Evolutionary conservation across 2,888 invertebrate genomes (phyloP).

Genomic region (Morinoia aosen): DNA sequence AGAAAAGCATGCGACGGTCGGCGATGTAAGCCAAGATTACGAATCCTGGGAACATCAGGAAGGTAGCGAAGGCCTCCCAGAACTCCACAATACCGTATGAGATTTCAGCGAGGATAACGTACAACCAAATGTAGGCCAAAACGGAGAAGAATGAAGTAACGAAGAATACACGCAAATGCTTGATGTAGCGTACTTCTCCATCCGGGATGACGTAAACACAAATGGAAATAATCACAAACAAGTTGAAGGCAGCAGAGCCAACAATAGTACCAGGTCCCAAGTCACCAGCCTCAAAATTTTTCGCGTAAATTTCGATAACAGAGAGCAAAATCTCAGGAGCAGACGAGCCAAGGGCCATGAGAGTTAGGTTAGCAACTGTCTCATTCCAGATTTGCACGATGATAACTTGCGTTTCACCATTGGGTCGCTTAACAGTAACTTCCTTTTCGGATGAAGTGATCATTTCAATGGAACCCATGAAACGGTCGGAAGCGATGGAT

Average conservation of each 20-base stretch:
- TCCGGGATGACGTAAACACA: constrained; percentile 92
- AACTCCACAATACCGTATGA: constrained; percentile 91
- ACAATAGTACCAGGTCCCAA: constrained; percentile 98
- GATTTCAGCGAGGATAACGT: constrained; percentile 90
- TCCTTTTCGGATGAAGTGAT: constrained; percentile 98
- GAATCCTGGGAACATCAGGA: constrained; percentile 95
- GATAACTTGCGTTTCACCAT: constrained; percentile 87
- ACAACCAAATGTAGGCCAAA: constrained; percentile 99
- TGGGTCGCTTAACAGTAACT: constrained; percentile 87
- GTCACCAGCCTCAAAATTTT: constrained; percentile 95
- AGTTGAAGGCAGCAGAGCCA: constrained; percentile 97
- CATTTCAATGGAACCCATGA: constrained; percentile 99
- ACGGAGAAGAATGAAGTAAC: constrained; percentile 98
- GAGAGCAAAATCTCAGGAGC: constrained; percentile 98
- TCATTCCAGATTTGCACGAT: constrained; percentile 99
- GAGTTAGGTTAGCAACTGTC: constrained; percentile 97
- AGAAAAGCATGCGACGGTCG: constrained; percentile 86
- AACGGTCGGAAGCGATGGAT: constrained; percentile 97
- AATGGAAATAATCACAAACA: constrained; percentile 97
- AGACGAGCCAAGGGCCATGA: constrained; percentile 98
- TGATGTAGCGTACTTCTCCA: constrained; percentile 92
- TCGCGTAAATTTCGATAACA: constrained; percentile 97
- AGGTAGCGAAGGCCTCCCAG: constrained; percentile 98
- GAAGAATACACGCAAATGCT: constrained; percentile 96
- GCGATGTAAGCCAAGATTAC: constrained; percentile 97